These are phyloP conservation scores for Scaptomyza graminum DNA, from an alignment of 1,140 invertebrate genomes.

Conservation along the genomic window DNA sequence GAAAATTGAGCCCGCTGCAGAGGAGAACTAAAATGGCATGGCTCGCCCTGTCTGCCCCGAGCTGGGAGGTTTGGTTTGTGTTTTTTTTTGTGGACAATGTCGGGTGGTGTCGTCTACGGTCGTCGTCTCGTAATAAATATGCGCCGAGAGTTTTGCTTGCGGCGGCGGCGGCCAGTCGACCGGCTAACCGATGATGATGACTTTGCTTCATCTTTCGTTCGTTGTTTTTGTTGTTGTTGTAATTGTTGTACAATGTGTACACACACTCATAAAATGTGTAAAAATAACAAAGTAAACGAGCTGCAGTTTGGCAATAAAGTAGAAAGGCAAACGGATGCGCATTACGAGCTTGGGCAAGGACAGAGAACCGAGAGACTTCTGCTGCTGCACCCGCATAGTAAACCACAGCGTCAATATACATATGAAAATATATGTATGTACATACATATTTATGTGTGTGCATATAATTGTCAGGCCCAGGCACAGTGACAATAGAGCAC, in stretches of 20 bases:
- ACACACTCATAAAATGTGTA: constrained; percentile 68
- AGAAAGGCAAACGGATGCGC: constrained; percentile 62
- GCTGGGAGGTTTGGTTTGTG: neutral
- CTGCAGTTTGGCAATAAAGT: constrained; percentile 59
- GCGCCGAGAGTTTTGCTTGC: constrained; percentile 46
- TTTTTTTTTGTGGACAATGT: constrained; percentile 2
- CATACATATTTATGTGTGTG: constrained; percentile 10
- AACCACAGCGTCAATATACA: constrained; percentile 48
- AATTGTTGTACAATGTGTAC: constrained; percentile 50
- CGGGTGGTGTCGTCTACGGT: constrained; percentile 59
- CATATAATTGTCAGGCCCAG: constrained; percentile 32
- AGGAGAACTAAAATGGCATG: constrained; percentile 3
- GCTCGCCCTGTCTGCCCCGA: neutral
- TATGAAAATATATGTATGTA: neutral
- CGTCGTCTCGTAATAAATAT: constrained; percentile 77
- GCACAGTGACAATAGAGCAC: constrained; percentile 18
- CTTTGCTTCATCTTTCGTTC: constrained; percentile 31
- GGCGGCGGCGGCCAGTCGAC: constrained; percentile 41
- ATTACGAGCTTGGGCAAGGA: constrained; percentile 52
- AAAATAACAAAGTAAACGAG: constrained; percentile 78
- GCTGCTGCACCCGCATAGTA: constrained; percentile 69
- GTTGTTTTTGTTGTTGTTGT: constrained; percentile 19
- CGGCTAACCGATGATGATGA: constrained; percentile 50
- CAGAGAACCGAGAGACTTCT: constrained; percentile 17
- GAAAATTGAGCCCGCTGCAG: constrained; percentile 70